phyloP scores from a whole-genome alignment of 2,797 vertebrate species.

The Chelonia mydas region DNA sequence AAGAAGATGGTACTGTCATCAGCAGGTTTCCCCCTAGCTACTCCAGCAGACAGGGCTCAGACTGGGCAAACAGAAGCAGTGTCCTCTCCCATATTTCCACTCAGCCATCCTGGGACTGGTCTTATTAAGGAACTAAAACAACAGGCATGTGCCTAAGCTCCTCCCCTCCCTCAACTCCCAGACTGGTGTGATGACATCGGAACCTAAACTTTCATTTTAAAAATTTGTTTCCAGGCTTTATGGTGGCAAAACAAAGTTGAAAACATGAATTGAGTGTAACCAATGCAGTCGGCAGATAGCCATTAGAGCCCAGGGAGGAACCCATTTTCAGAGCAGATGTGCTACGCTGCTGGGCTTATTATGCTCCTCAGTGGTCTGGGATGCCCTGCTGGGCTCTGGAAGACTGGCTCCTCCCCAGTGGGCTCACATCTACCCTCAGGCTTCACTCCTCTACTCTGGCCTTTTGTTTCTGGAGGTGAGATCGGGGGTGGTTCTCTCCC shows the following conservation, averaged over 20 bases:
- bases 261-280: neutral
- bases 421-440: neutral
- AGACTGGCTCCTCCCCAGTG: neutral
- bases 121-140: neutral
- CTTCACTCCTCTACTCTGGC: neutral
- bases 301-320: neutral
- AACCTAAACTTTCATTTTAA: neutral
- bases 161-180: neutral
- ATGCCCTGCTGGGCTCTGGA: neutral
- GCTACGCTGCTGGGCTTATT: neutral
- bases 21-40: neutral
- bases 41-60: neutral
- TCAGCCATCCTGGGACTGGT: neutral
- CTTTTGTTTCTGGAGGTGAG: neutral
- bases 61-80: neutral
- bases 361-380: neutral
- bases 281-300: neutral
- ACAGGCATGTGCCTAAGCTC: rapidly evolving
- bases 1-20: neutral
- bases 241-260: neutral
- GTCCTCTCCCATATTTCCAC: neutral
- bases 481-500: neutral
- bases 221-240: neutral
- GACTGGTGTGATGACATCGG: neutral
- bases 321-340: neutral